These are phyloP conservation scores for Apeltes quadracus DNA, from an alignment of 2,113 vertebrate species.

Conservation along the genomic window DNA sequence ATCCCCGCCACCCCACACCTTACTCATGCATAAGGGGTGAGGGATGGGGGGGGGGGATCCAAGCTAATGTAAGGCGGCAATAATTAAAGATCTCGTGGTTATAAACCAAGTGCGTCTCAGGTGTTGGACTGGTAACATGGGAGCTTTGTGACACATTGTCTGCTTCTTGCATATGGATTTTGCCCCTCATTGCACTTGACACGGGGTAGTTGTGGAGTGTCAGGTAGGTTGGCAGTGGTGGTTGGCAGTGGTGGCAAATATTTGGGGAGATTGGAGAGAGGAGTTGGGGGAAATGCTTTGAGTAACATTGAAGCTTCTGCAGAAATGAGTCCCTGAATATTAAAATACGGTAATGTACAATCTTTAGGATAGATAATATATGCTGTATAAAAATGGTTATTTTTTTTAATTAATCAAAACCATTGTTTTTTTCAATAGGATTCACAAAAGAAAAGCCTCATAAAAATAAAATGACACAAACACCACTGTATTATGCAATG, in stretches of 20 bases:
- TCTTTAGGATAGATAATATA: background rate
- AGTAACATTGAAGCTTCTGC: slow-evolving; percentile 6
- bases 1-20: slow-evolving; percentile 16
- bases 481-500: slow-evolving; percentile 48
- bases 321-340: background rate
- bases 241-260: slow-evolving; percentile 23
- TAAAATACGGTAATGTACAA: background rate
- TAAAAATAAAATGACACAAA: background rate
- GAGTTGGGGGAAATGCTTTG: background rate
- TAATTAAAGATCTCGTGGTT: slow-evolving; percentile 72
- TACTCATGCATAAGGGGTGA: slow-evolving; percentile 49
- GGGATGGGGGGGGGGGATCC: slow-evolving; percentile 54
- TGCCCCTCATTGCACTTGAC: slow-evolving; percentile 62
- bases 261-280: slow-evolving; percentile 25
- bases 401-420: background rate
- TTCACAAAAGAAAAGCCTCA: background rate
- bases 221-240: slow-evolving; percentile 49
- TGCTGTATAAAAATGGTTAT: background rate
- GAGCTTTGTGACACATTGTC: slow-evolving; percentile 76
- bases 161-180: slow-evolving; percentile 56
- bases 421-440: background rate
- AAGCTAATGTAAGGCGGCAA: slow-evolving; percentile 78
- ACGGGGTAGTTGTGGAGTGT: slow-evolving; percentile 54
- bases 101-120: slow-evolving; percentile 64
- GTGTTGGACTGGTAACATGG: slow-evolving; percentile 72